Evolutionary conservation across 2,797 vertebrate species (phyloP), one percentile per base, ranked within the genome.

Genomic region (Sebastes steindachneri): DNA sequence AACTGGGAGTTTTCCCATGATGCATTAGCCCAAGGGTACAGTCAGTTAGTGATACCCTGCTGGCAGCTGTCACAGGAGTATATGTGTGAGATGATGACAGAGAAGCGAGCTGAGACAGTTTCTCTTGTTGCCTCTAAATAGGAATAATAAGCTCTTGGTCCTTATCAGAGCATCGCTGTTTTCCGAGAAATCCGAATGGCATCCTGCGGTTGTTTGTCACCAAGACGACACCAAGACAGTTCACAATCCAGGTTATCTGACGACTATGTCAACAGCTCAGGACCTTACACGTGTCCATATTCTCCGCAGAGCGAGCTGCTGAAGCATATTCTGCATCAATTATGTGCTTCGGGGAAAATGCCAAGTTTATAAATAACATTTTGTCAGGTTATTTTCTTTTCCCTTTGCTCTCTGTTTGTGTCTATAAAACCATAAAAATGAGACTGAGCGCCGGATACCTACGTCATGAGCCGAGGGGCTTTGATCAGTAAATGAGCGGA

Each of bases 291-390:
- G 41, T 60, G 54, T 70, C 60, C 73, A 55, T 73, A 68, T 79
- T 77, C 26, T 74, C 64, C 77, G 17, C 68, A 23, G 15, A 84
- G 69, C 4, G n/a, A 84, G 82, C 79, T 59, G 62, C 77, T 68
- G 68, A 75, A 79, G 73, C 88, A 72, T 80, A 70, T 80, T 33
- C 71, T 68, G 53, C 17, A 41, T 68, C 66, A 66, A 68, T 90
- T 82, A 89, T 84, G 67, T 65, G 67, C 83, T 84, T 83, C 65
- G 25, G 85, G 77, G 84, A 88, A 81, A 91, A 88, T 77, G 45
- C 41, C 68, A 81, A 12, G 28, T 83, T 82, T 88, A 90, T 84
- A 92, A 92, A 91, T 92, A 93, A 77, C 37, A 69, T 84, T 77
- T 84, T 82, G 68, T 84, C 80, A 11, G 73, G 33, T 37, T 68